These are phyloP conservation scores for Oreochromis spilurus DNA, from an alignment of 2,113 vertebrate species.

Conservation along the genomic window DNA sequence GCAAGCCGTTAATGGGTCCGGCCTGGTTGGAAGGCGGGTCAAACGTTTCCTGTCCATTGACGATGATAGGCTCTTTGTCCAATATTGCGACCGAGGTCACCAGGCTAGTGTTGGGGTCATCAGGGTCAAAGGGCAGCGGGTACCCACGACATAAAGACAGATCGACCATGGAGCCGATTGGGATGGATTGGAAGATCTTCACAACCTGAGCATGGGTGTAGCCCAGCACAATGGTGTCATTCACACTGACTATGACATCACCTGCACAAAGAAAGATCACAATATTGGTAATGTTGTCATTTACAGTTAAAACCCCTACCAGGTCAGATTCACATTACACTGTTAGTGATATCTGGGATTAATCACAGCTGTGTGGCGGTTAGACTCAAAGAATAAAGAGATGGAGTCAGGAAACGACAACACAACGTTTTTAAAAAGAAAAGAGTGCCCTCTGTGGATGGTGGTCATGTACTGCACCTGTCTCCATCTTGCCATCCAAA, in stretches of 20 bases:
- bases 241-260: slow-evolving; percentile 96
- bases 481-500: slow-evolving; percentile 97
- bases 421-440: slow-evolving; percentile 15
- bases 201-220: slow-evolving; percentile 98
- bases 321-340: background rate
- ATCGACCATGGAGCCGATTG: slow-evolving; percentile 95
- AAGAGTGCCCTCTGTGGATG: slow-evolving; percentile 46
- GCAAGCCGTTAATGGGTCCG: slow-evolving; percentile 72
- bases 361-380: background rate
- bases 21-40: slow-evolving; percentile 75
- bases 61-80: slow-evolving; percentile 97
- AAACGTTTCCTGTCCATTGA: slow-evolving; percentile 91
- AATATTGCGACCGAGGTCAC: slow-evolving; percentile 96
- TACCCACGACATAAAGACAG: slow-evolving; percentile 96
- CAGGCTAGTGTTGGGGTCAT: slow-evolving; percentile 96
- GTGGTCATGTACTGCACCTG: slow-evolving; percentile 76
- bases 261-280: slow-evolving; percentile 64
- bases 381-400: background rate
- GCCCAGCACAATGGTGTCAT: slow-evolving; percentile 93
- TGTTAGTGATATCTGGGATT: background rate
- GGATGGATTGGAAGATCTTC: slow-evolving; percentile 99
- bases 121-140: slow-evolving; percentile 95
- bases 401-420: background rate
- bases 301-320: background rate
- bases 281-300: background rate